A percentile compares a stretch with the other conserved stretches of the same genome.
Conservation (phyloP, 2,113 vertebrate genomes). For the Malurus elegans region DNA sequence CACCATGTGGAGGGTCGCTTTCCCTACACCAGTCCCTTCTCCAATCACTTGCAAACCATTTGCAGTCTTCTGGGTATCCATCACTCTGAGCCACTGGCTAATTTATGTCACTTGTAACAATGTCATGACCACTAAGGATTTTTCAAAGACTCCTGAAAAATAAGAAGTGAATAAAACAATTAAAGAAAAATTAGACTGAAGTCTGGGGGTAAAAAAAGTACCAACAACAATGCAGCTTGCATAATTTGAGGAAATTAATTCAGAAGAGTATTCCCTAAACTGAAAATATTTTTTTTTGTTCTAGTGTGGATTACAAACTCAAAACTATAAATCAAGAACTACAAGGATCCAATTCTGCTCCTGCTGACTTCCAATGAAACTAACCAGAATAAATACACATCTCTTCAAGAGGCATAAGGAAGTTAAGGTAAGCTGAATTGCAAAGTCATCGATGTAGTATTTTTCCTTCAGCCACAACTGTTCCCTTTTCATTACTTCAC, state of each 20-base stretch:
- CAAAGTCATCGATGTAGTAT: background rate
- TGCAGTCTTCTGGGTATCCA: constrained; percentile 82
- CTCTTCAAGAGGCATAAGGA: background rate
- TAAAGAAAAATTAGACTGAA: constrained; percentile 67
- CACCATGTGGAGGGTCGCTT: constrained; percentile 86
- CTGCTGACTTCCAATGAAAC: background rate
- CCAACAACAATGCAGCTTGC: background rate
- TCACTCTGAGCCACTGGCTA: constrained; percentile 81
- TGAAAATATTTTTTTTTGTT: background rate
- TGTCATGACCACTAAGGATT: constrained; percentile 81
- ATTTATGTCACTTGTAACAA: constrained; percentile 85
- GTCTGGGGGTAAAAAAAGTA: background rate
- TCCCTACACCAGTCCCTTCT: constrained; percentile 91
- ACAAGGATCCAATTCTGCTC: background rate
- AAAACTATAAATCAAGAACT: background rate
- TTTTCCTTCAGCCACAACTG: background rate
- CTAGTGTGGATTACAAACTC: background rate
- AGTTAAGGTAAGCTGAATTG: background rate
- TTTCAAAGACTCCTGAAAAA: constrained; percentile 84
- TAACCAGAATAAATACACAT: background rate
- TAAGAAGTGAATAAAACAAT: constrained; percentile 77
- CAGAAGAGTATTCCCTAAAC: background rate
- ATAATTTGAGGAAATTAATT: background rate
- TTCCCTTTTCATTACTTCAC: background rate
- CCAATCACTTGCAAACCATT: constrained; percentile 89